Evolutionary conservation across 1,140 invertebrate genomes (phyloP).

Genomic region (Lasioglossum albipes): DNA sequence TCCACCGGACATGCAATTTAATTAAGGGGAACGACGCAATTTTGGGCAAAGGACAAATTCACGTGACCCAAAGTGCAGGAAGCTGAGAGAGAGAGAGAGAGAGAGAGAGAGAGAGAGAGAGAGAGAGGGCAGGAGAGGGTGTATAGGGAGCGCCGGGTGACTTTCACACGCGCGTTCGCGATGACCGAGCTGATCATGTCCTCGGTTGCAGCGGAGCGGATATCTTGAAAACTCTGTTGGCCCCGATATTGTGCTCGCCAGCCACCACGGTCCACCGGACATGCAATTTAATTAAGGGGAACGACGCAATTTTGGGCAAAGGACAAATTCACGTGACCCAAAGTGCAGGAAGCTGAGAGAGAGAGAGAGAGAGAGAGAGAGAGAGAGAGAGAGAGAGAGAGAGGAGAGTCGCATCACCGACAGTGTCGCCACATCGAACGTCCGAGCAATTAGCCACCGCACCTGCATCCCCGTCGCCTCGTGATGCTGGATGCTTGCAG

Average conservation of each 20-base stretch:
- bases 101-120: neutral
- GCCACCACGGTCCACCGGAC: neutral
- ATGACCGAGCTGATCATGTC: neutral
- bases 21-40: conserved; percentile 46
- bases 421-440: conserved; percentile 43
- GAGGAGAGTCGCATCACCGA: neutral
- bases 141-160: too few relatives aligned
- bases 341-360: neutral
- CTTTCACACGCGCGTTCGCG: too few relatives aligned
- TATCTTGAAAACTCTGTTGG: neutral
- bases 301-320: conserved; percentile 17
- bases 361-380: neutral
- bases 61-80: neutral
- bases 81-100: neutral
- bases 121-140: too few relatives aligned
- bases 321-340: conserved; percentile 33
- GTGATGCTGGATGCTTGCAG: neutral
- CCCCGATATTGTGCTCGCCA: neutral
- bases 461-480: conserved; percentile 61
- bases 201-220: neutral
- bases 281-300: conserved; percentile 57
- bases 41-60: conserved; percentile 39
- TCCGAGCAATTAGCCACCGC: conserved; percentile 64
- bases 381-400: neutral
- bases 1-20: conserved; percentile 38